phyloP scores from a whole-genome alignment of 2,113 vertebrate genomes.

The Thamnophis sirtalis region DNA sequence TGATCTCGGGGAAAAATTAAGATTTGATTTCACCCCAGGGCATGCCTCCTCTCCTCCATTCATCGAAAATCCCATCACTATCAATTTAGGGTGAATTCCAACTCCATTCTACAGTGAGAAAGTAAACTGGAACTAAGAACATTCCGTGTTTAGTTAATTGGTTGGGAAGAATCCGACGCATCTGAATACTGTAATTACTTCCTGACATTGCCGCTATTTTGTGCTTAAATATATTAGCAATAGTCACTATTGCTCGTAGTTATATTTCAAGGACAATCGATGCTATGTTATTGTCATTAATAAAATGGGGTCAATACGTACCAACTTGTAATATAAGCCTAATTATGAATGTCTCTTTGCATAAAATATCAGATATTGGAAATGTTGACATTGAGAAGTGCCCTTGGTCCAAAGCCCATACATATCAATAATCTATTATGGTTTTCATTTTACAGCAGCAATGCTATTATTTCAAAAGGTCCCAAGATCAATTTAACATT shows the following conservation, averaged over 20 bases:
- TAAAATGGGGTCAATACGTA: slow-evolving; percentile 76
- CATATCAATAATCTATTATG: slow-evolving; percentile 86
- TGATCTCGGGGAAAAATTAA: not conserved
- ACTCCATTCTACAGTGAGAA: not conserved
- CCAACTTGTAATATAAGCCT: slow-evolving; percentile 73
- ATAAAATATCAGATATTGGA: slow-evolving; percentile 78
- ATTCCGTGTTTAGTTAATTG: not conserved
- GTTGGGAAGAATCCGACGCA: slow-evolving; percentile 9
- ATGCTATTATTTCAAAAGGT: slow-evolving; percentile 77
- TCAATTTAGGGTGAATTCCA: not conserved
- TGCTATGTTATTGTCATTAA: slow-evolving; percentile 78
- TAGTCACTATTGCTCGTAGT: slow-evolving; percentile 58
- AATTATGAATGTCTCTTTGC: slow-evolving; percentile 72
- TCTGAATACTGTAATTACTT: slow-evolving; percentile 37
- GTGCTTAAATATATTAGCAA: slow-evolving; percentile 44
- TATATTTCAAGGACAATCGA: slow-evolving; percentile 81
- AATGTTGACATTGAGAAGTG: slow-evolving; percentile 76
- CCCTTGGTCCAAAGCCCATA: slow-evolving; percentile 73
- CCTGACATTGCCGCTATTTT: slow-evolving; percentile 24
- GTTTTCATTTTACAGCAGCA: slow-evolving; percentile 82
- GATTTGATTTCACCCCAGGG: not conserved
- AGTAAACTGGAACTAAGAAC: not conserved
- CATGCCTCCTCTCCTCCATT: not conserved
- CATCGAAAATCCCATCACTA: not conserved
- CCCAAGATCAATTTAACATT: slow-evolving; percentile 77